Evolutionary conservation across 2,113 vertebrate genomes (phyloP).

Genomic region (Martes martes): DNA sequence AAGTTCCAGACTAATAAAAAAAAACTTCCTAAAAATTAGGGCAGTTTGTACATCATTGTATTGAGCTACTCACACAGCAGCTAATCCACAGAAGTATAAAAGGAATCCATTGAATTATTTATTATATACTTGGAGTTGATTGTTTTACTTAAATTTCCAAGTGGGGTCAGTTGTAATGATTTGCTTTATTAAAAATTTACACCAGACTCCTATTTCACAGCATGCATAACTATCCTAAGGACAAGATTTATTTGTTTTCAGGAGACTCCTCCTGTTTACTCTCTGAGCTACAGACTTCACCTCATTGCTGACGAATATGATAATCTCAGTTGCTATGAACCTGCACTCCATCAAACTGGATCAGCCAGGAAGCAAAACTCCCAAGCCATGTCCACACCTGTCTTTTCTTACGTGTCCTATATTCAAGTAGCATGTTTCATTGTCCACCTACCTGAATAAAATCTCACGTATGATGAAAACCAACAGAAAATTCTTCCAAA

Average conservation of each 20-base stretch:
- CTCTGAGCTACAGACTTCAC: background rate
- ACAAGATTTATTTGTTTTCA: background rate
- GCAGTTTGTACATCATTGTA: background rate
- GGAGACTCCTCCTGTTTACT: background rate
- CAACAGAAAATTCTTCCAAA: slow-evolving; percentile 1
- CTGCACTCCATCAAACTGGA: background rate
- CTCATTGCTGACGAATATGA: background rate
- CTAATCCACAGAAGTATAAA: background rate
- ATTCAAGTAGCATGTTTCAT: background rate
- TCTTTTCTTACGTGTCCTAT: background rate
- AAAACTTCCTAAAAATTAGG: background rate
- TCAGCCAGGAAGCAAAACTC: background rate
- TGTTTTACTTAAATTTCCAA: background rate
- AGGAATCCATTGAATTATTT: background rate
- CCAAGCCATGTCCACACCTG: background rate
- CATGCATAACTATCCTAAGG: background rate
- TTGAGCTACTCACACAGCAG: background rate
- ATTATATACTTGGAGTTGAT: background rate
- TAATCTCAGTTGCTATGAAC: background rate
- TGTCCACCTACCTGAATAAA: background rate
- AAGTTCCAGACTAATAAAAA: background rate
- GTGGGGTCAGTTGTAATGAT: background rate
- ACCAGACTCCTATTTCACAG: background rate
- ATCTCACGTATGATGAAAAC: background rate
- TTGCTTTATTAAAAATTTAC: background rate